phyloP scores from a whole-genome alignment of 2,797 vertebrate genomes.

The Pogoniulus pusillus region DNA sequence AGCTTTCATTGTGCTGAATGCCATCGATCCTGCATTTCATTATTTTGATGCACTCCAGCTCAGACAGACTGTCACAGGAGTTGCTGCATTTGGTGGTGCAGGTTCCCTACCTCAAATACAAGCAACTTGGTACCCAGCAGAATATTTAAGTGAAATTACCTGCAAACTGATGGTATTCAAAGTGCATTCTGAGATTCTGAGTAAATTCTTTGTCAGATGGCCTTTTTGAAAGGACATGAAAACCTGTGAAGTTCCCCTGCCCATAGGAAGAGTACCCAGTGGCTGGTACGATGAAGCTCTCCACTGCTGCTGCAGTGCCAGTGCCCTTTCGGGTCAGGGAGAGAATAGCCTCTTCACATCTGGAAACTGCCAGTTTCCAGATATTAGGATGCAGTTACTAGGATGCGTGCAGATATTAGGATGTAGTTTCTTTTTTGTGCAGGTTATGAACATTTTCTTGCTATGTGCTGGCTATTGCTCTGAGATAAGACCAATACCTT shows the following conservation, averaged over 20 bases:
- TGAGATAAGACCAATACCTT: background rate
- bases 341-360: background rate
- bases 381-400: background rate
- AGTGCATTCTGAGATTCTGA: background rate
- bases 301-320: rapidly evolving
- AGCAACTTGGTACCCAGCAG: background rate
- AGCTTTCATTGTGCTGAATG: background rate
- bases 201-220: background rate
- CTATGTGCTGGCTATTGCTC: background rate
- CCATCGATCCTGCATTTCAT: background rate
- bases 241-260: background rate
- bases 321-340: background rate
- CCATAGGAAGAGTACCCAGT: background rate
- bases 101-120: background rate
- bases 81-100: rapidly evolving
- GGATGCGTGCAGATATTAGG: background rate
- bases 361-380: background rate
- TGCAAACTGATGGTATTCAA: background rate
- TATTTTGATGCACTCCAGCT: background rate
- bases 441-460: background rate
- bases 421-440: background rate
- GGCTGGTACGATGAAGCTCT: background rate
- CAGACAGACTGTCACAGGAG: background rate
- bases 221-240: background rate
- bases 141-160: background rate